Evolutionary conservation across 2,797 vertebrate genomes (phyloP).

Genomic region (Chelon auratus): DNA sequence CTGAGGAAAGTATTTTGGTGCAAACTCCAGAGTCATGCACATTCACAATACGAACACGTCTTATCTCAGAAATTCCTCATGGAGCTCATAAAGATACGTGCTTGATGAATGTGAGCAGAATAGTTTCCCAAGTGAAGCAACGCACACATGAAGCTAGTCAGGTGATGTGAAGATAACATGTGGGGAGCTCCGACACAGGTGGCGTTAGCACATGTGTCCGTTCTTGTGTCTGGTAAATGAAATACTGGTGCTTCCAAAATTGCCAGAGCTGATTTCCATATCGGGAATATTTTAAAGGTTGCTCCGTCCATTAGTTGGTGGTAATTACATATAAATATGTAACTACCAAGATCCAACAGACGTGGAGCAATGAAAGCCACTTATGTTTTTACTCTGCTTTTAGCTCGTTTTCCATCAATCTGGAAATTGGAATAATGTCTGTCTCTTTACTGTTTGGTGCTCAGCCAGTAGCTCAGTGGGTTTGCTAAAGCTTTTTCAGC

Average conservation of each 20-base stretch:
- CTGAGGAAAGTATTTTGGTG: constrained; percentile 59
- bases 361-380: neutral
- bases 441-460: too few species aligned
- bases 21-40: constrained; percentile 64
- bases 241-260: neutral
- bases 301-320: neutral
- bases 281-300: too few species aligned
- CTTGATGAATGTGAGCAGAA: constrained; percentile 59
- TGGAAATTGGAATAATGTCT: too few species aligned
- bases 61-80: constrained; percentile 69
- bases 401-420: neutral
- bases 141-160: constrained; percentile 45
- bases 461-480: too few species aligned
- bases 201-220: constrained; percentile 51
- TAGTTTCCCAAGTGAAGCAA: constrained; percentile 64
- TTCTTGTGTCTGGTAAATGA: neutral
- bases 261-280: neutral
- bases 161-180: constrained; percentile 63
- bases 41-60: constrained; percentile 56
- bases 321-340: neutral
- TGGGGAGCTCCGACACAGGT: constrained; percentile 55
- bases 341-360: constrained; percentile 1
- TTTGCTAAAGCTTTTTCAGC: too few species aligned
- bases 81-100: constrained; percentile 69
- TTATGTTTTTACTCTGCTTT: neutral